phyloP scores from a whole-genome alignment of 2,888 invertebrate genomes.

The Embidobia sp. region DNA sequence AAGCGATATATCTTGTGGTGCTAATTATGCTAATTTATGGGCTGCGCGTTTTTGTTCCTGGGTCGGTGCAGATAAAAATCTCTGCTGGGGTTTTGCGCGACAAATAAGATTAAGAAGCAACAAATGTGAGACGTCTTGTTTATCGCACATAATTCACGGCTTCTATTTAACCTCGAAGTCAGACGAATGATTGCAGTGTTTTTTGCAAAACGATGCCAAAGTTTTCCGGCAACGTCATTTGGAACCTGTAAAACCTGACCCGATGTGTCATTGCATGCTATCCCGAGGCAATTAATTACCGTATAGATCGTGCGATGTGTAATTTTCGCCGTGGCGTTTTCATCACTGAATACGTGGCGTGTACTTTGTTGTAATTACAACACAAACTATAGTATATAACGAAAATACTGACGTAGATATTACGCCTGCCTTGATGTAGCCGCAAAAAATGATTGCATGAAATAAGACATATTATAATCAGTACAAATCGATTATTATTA shows the following conservation, averaged over 20 bases:
- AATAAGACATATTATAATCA: no score
- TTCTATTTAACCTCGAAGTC: background rate
- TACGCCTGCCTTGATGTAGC: no score
- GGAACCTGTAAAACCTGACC: conserved; percentile 25
- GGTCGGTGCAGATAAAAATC: conserved; percentile 3
- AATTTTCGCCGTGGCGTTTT: conserved; percentile 38
- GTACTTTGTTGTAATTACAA: conserved; percentile 41
- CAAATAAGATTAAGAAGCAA: conserved; percentile 5
- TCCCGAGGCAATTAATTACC: conserved; percentile 36
- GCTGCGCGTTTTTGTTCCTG: background rate
- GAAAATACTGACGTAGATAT: conserved; percentile 18
- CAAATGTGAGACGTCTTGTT: background rate
- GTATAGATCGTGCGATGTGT: conserved; percentile 34
- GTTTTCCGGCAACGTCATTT: conserved; percentile 6
- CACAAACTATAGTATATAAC: conserved; percentile 16
- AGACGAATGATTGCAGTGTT: background rate
- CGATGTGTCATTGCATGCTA: conserved; percentile 7
- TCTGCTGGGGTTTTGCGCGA: no score
- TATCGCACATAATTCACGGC: background rate
- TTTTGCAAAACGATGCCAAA: conserved; percentile 8
- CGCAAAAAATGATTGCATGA: no score
- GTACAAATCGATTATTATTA: no score
- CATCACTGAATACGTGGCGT: conserved; percentile 11
- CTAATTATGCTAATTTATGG: conserved; percentile 20
- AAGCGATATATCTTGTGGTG: background rate